These are phyloP conservation scores for Cylindroiulus punctatus DNA, from an alignment of 2,888 invertebrate genomes.

Conservation along the genomic window DNA sequence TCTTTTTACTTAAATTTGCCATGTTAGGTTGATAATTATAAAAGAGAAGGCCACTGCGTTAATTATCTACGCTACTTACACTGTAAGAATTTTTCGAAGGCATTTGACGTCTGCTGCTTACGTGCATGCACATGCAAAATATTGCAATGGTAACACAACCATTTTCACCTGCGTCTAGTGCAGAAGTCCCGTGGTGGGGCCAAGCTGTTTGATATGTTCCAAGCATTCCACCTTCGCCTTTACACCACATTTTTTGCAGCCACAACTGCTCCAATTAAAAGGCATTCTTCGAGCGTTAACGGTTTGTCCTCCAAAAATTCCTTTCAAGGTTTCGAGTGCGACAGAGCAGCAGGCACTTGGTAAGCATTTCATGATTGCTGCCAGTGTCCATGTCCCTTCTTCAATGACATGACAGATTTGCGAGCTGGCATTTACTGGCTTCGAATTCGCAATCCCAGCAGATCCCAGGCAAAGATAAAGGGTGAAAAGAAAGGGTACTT, in stretches of 20 bases:
- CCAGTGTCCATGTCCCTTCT: background rate
- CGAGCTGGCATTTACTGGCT: background rate
- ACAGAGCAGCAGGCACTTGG: background rate
- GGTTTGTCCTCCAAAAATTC: slow-evolving; percentile 1
- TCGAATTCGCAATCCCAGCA: background rate
- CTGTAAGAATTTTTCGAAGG: no score
- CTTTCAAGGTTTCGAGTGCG: background rate
- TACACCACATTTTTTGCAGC: background rate
- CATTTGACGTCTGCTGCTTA: no score
- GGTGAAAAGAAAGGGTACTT: no score
- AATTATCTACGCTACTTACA: no score
- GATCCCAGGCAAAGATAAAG: background rate
- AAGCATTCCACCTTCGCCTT: background rate
- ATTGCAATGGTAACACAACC: no score
- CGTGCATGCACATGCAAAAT: no score
- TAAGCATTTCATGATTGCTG: background rate
- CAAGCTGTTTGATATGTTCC: background rate
- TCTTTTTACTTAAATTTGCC: no score
- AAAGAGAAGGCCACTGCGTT: no score
- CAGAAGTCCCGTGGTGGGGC: background rate
- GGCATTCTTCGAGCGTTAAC: background rate
- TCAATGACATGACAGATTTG: background rate
- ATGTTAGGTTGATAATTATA: no score
- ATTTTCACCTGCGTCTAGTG: no score
- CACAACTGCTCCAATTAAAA: background rate